Evolutionary conservation across 1,140 invertebrate genomes (phyloP).

Genomic region (Diorhabda sublineata): DNA sequence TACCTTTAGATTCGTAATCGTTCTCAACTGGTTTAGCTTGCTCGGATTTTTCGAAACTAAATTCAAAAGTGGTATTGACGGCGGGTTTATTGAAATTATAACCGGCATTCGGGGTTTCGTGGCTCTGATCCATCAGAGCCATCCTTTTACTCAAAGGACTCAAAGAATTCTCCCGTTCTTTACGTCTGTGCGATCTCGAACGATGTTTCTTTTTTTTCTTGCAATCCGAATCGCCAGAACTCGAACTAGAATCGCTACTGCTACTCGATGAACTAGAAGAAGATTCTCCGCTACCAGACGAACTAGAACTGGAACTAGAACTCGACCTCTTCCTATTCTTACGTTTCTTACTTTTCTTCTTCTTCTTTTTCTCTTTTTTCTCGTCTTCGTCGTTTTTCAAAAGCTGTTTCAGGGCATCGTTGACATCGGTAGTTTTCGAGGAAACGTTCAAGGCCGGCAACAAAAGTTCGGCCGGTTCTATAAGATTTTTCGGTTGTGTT

Average conservation of each 20-base stretch:
- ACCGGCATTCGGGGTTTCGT: conserved; percentile 51
- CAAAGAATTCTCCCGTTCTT: conserved; percentile 64
- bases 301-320: conserved; percentile 53
- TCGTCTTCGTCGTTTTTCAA: conserved; percentile 55
- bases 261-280: conserved; percentile 51
- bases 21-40: conserved; percentile 48
- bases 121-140: conserved; percentile 58
- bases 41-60: conserved; percentile 44
- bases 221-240: conserved; percentile 58
- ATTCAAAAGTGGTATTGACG: conserved; percentile 43
- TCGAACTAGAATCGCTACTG: conserved; percentile 55
- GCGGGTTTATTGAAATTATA: conserved; percentile 32
- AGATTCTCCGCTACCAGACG: conserved; percentile 58
- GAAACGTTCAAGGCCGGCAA: conserved; percentile 48
- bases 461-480: conserved; percentile 56
- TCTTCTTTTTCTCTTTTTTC: conserved; percentile 69
- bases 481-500: conserved; percentile 53
- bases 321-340: conserved; percentile 65
- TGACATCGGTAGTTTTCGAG: conserved; percentile 55
- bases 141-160: conserved; percentile 77
- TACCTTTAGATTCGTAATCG: conserved; percentile 61
- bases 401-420: conserved; percentile 61
- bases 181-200: conserved; percentile 49
- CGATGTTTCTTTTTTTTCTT: conserved; percentile 60
- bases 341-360: conserved; percentile 65